Evolutionary conservation across 2,113 vertebrate genomes (phyloP).

Genomic region (Colaptes auratus): DNA sequence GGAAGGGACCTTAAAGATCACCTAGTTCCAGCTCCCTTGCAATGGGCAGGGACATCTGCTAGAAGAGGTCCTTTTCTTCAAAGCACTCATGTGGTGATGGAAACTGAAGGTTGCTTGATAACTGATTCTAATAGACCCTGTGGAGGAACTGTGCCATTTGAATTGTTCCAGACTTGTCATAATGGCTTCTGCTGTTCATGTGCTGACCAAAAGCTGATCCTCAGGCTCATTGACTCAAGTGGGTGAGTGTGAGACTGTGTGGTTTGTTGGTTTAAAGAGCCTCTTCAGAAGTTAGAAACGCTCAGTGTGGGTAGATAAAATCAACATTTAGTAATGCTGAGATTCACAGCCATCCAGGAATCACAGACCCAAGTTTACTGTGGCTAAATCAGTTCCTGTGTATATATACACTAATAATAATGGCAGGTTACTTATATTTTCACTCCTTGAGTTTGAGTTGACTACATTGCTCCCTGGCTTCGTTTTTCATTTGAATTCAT

Average conservation of each 20-base stretch:
- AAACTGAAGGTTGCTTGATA: neutral
- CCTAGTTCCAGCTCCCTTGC: neutral
- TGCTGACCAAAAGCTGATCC: neutral
- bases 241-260: neutral
- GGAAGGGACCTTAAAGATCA: neutral
- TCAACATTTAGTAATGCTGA: neutral
- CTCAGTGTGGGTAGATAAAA: neutral
- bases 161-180: neutral
- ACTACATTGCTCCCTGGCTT: neutral
- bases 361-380: neutral
- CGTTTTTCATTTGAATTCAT: conserved; percentile 27
- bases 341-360: neutral
- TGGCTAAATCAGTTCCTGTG: neutral
- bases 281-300: neutral
- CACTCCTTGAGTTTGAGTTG: neutral
- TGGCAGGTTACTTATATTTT: neutral
- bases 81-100: neutral
- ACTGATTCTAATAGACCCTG: neutral
- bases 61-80: neutral
- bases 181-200: neutral
- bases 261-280: neutral
- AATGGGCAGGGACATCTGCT: neutral
- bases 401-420: neutral
- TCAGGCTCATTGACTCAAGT: neutral
- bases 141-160: neutral